Evolutionary conservation across 2,113 vertebrate species (phyloP), one percentile per base, ranked within the genome.

Genomic region (Ophthalmolycus amberensis): DNA sequence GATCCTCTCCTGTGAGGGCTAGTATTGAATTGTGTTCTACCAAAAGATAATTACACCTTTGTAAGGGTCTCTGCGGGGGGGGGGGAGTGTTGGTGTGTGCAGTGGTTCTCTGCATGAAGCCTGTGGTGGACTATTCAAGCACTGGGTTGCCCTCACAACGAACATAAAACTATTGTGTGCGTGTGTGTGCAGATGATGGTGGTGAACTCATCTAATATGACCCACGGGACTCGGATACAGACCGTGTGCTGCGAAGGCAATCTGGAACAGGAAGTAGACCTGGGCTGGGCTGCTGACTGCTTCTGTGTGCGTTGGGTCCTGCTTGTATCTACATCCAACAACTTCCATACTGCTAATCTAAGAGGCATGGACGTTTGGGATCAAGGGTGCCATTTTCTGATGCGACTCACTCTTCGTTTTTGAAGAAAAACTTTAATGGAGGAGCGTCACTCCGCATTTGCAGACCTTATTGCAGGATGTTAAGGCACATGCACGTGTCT

Each of bases 31-130:
- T 29, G n/a, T 78, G 80, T 84, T 88, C 77, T 60, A 72, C 37
- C 58, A 68, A 63, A 67, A 84, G 75, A 88, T 89, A 85, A 93
- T 91, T 88, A 90, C 52, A 86, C 81, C 74, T 83, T 64, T 78
- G 25, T 25, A 25, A 25, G 25, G 25, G 25, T 25, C 25, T 25
- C 25, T 25, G 25, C 25, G 25, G 25, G 25, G 25, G 25, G 25
- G 25, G 25, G 25, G 25, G 25, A 25, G 71, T 46, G 52, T 67
- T 66, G 83, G 71, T 70, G 82, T 85, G 74, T 71, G 60, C 68
- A 71, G 1, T 68, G 59, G 54, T 40, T 80, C 70, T 83, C 80
- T 79, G 38, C n/a, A 44, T 69, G 67, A 58, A 70, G 54, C 32
- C 79, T 77, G 42, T 62, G 48, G 80, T 69, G 78, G 85, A 75